phyloP scores from a whole-genome alignment of 2,888 invertebrate species.

The Pardosa pseudoannulata region DNA sequence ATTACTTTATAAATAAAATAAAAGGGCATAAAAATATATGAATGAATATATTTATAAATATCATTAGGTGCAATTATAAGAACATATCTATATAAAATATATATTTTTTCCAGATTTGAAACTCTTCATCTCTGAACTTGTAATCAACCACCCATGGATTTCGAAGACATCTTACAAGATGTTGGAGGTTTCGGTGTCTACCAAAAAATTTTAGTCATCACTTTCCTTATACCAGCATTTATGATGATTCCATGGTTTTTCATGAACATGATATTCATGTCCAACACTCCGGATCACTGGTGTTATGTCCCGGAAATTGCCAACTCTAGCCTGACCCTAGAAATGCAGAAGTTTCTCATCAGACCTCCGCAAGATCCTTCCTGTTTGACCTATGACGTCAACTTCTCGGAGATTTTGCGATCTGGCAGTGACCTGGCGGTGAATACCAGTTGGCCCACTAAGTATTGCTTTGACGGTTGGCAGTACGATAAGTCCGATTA shows the following conservation, averaged over 20 bases:
- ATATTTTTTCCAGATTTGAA: no score
- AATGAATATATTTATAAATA: no score
- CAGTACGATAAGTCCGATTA: slow-evolving; percentile 84
- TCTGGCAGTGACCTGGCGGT: slow-evolving; percentile 76
- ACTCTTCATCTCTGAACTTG: no score
- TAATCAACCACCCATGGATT: slow-evolving; percentile 63
- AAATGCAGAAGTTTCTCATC: slow-evolving; percentile 29
- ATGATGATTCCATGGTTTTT: slow-evolving; percentile 88
- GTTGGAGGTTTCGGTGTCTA: slow-evolving; percentile 93
- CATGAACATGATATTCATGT: slow-evolving; percentile 59
- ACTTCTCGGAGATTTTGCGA: slow-evolving; percentile 79
- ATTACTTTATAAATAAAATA: no score
- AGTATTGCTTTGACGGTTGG: slow-evolving; percentile 86
- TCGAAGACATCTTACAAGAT: slow-evolving; percentile 81
- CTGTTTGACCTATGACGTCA: slow-evolving; percentile 86
- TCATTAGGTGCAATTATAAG: no score
- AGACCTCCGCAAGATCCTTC: slow-evolving; percentile 23
- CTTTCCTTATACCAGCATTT: slow-evolving; percentile 91
- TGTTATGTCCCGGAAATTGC: slow-evolving; percentile 83
- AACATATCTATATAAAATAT: no score
- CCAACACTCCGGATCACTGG: slow-evolving; percentile 82
- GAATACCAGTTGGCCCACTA: slow-evolving; percentile 76
- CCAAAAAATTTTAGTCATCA: slow-evolving; percentile 86
- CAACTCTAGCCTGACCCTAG: not conserved
- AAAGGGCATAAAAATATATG: no score